phyloP scores from a whole-genome alignment of 2,888 invertebrate genomes.

The Apamea sordens region DNA sequence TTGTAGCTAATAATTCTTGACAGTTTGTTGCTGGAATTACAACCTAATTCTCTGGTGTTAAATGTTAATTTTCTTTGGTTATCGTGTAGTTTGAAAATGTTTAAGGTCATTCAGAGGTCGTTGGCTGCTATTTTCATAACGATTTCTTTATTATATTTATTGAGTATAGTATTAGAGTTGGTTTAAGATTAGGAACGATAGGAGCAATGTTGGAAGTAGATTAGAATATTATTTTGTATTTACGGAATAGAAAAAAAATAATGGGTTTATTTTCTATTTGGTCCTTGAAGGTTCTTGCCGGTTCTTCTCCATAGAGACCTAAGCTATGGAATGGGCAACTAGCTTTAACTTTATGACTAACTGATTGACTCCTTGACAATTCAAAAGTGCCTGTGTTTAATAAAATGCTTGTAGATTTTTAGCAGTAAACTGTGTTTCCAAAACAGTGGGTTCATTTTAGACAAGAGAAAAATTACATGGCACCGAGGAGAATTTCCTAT shows the following conservation, averaged over 20 bases:
- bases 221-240: conserved; percentile 40
- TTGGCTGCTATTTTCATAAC: conserved; percentile 45
- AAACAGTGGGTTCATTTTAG: no score
- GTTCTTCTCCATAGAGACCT: no score
- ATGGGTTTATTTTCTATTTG: background rate
- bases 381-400: no score
- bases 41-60: conserved; percentile 51
- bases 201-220: background rate
- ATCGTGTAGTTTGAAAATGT: conserved; percentile 38
- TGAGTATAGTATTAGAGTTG: conserved; percentile 35
- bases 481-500: no score
- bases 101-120: conserved; percentile 53
- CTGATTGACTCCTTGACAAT: no score
- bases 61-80: conserved; percentile 52
- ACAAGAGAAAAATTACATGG: no score
- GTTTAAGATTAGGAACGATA: conserved; percentile 22
- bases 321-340: no score
- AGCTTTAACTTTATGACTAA: no score
- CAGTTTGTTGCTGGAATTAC: conserved; percentile 43
- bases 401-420: no score
- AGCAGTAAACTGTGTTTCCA: no score
- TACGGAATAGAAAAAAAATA: no score
- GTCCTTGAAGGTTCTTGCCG: no score
- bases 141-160: conserved; percentile 42
- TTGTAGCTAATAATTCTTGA: conserved; percentile 61